These are phyloP conservation scores for Stegostoma tigrinum DNA, from an alignment of 2,113 vertebrate genomes.

Conservation along the genomic window DNA sequence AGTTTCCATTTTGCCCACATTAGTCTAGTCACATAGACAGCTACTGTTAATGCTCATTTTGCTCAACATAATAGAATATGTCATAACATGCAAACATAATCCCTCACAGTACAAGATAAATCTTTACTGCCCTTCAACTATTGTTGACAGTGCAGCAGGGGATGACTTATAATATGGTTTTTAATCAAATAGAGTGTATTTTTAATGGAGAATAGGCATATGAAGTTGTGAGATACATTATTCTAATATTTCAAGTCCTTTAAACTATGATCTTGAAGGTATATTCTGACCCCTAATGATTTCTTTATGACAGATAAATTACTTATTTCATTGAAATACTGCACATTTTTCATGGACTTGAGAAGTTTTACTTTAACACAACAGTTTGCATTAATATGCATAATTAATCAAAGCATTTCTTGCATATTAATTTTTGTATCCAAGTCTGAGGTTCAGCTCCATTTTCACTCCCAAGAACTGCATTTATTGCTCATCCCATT, in stretches of 20 bases:
- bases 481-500: neutral
- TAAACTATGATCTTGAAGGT: neutral
- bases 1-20: no score
- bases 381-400: constrained; percentile 3
- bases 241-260: constrained; percentile 16
- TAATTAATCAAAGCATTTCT: constrained; percentile 4
- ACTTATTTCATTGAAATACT: neutral
- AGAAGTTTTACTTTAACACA: neutral
- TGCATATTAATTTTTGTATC: neutral
- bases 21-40: neutral
- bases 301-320: neutral
- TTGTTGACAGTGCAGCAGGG: neutral
- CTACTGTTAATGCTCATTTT: neutral
- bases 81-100: neutral
- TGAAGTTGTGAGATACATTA: neutral
- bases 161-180: constrained; percentile 3
- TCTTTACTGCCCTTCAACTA: neutral
- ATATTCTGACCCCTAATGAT: neutral
- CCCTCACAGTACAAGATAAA: neutral
- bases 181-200: constrained; percentile 16
- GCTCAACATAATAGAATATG: neutral
- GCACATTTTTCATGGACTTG: neutral
- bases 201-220: neutral
- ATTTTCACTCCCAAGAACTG: neutral
- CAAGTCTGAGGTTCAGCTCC: neutral